Evolutionary conservation across 2,888 invertebrate species (phyloP).

Genomic region (Cylloceria caligata): DNA sequence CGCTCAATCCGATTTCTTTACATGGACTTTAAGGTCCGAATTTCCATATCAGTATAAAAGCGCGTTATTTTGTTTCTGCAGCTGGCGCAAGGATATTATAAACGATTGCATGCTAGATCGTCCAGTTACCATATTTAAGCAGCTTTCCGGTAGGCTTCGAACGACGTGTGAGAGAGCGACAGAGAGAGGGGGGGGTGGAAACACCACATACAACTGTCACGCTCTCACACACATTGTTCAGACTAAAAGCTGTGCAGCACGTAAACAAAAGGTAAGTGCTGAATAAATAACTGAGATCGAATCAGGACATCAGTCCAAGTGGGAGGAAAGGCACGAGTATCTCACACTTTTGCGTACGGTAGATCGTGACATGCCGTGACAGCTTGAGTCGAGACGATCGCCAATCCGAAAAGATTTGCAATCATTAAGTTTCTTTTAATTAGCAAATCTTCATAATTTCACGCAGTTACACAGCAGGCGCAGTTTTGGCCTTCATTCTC

Average conservation of each 20-base stretch:
- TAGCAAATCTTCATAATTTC: conserved; percentile 35
- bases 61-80: conserved; percentile 23
- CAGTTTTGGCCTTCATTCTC: too few relatives aligned
- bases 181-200: too few relatives aligned
- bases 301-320: not conserved
- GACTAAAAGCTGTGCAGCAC: too few relatives aligned
- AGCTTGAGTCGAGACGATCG: conserved; percentile 16
- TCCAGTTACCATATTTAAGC: too few relatives aligned
- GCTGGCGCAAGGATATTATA: not conserved
- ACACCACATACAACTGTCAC: too few relatives aligned
- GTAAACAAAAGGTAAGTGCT: too few relatives aligned
- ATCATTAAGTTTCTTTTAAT: conserved; percentile 15
- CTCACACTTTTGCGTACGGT: not conserved
- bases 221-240: too few relatives aligned
- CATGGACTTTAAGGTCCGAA: conserved; percentile 33
- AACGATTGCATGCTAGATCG: not conserved
- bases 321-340: not conserved
- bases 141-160: too few relatives aligned
- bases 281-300: conserved; percentile 10
- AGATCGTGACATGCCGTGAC: conserved; percentile 2
- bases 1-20: too few relatives aligned
- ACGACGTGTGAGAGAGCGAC: too few relatives aligned
- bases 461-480: not conserved
- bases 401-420: conserved; percentile 11
- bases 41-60: conserved; percentile 22